Conservation (phyloP, 1,140 invertebrate genomes). For the Agrypnia vestita region DNA sequence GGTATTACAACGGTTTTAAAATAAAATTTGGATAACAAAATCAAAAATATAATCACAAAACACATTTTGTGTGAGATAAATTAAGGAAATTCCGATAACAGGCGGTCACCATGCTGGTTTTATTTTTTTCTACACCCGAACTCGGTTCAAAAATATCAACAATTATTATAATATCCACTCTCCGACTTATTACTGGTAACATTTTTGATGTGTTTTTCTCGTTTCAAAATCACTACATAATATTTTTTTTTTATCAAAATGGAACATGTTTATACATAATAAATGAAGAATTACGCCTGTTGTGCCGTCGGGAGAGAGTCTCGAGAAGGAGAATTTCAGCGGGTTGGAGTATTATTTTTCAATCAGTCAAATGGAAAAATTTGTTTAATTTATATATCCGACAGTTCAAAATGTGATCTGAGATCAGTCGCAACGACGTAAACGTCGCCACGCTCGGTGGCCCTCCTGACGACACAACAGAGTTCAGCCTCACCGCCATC, state of each 20-base stretch:
- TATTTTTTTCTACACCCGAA: constrained; percentile 22
- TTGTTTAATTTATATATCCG: too few species aligned
- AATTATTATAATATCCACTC: constrained; percentile 52
- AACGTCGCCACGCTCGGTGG: neutral
- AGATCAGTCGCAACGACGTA: neutral
- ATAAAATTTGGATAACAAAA: constrained; percentile 12
- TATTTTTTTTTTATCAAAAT: constrained; percentile 34
- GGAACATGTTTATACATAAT: constrained; percentile 28
- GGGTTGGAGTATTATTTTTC: too few species aligned
- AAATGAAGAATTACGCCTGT: constrained; percentile 22
- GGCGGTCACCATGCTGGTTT: constrained; percentile 25
- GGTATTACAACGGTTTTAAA: constrained; percentile 1
- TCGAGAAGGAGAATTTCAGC: too few species aligned
- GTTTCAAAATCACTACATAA: constrained; percentile 10
- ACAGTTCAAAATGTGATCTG: too few species aligned
- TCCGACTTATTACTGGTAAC: constrained; percentile 53
- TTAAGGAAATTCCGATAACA: constrained; percentile 1
- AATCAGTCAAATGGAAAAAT: too few species aligned
- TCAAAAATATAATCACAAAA: neutral
- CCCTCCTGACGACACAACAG: constrained; percentile 17
- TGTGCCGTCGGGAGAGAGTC: constrained; percentile 10
- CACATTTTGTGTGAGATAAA: neutral
- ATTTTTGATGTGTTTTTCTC: constrained; percentile 52
- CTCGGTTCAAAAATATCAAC: constrained; percentile 58
- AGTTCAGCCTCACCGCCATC: neutral